These are phyloP conservation scores for Cactoblastis cactorum DNA, from an alignment of 2,888 invertebrate species.

Conservation along the genomic window DNA sequence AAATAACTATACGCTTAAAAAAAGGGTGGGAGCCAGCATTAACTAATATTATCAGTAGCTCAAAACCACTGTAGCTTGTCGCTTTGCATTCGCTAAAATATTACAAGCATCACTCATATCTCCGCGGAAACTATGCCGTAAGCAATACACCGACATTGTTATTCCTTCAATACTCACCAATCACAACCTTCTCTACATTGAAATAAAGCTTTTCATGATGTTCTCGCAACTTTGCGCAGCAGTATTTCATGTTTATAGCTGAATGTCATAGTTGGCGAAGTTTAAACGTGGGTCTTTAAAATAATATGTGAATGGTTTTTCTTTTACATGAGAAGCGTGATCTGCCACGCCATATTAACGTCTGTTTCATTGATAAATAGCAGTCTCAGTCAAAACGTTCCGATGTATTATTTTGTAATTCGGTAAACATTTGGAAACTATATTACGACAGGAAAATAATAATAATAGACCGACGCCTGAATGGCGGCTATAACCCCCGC, in stretches of 20 bases:
- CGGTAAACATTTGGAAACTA: too few relatives aligned
- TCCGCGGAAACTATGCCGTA: constrained; percentile 32
- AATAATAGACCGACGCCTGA: too few relatives aligned
- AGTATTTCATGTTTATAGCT: constrained; percentile 50
- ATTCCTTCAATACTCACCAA: constrained; percentile 6
- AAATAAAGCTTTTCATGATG: constrained; percentile 13
- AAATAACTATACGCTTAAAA: not conserved
- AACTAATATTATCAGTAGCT: constrained; percentile 42
- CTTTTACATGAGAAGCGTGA: not conserved
- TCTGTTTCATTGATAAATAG: too few relatives aligned
- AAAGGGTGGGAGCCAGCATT: constrained; percentile 14
- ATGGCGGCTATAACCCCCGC: too few relatives aligned
- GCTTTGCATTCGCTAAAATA: constrained; percentile 51
- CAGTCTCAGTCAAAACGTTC: too few relatives aligned
- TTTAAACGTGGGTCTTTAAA: constrained; percentile 37
- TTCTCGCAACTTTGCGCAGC: constrained; percentile 19
- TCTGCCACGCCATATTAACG: not conserved
- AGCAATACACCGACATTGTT: constrained; percentile 22
- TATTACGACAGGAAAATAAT: too few relatives aligned
- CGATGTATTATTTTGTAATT: too few relatives aligned
- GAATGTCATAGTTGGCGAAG: constrained; percentile 44
- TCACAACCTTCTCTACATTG: constrained; percentile 18
- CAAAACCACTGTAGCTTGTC: constrained; percentile 51
- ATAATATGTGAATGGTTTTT: constrained; percentile 17
- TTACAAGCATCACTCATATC: constrained; percentile 50